Evolutionary conservation across 2,888 invertebrate species (phyloP).

Genomic region (Herminia tarsipennalis): DNA sequence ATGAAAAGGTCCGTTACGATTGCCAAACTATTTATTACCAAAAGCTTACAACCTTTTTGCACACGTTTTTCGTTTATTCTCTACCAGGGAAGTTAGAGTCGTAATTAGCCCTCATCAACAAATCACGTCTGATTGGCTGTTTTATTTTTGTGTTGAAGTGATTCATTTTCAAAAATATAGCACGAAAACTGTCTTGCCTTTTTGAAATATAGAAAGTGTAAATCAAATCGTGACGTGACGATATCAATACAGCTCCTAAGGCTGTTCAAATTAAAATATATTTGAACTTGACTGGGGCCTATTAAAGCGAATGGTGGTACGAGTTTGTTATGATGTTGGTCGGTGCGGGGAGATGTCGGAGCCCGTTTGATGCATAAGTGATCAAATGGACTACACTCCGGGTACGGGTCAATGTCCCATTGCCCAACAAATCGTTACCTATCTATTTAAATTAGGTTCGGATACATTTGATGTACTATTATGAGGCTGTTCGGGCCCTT

Average conservation of each 20-base stretch:
- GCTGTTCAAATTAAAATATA: conserved; percentile 61
- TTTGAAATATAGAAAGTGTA: conserved; percentile 33
- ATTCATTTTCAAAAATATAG: conserved; percentile 16
- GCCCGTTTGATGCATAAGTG: conserved; percentile 80
- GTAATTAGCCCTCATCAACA: conserved; percentile 10
- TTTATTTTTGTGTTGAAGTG: conserved; percentile 6
- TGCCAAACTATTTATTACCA: conserved; percentile 13
- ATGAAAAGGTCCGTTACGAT: conserved; percentile 20
- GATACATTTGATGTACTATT: conserved; percentile 68
- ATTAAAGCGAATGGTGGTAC: conserved; percentile 57
- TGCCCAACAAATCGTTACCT: conserved; percentile 80
- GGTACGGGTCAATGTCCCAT: conserved; percentile 75
- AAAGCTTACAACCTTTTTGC: conserved; percentile 24
- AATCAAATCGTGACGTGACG: conserved; percentile 51
- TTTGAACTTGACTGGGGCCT: conserved; percentile 62
- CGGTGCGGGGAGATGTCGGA: conserved; percentile 61
- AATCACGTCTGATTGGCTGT: conserved; percentile 11
- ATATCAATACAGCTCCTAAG: conserved; percentile 48
- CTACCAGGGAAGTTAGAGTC: conserved; percentile 10
- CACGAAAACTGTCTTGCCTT: conserved; percentile 9
- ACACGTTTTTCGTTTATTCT: conserved; percentile 17
- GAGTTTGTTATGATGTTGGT: conserved; percentile 47
- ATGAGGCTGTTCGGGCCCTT: conserved; percentile 44
- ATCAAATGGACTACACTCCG: conserved; percentile 69
- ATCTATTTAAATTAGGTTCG: conserved; percentile 78